Conservation (phyloP, 2,797 vertebrate species). For the Tauraco hartlaubi region DNA sequence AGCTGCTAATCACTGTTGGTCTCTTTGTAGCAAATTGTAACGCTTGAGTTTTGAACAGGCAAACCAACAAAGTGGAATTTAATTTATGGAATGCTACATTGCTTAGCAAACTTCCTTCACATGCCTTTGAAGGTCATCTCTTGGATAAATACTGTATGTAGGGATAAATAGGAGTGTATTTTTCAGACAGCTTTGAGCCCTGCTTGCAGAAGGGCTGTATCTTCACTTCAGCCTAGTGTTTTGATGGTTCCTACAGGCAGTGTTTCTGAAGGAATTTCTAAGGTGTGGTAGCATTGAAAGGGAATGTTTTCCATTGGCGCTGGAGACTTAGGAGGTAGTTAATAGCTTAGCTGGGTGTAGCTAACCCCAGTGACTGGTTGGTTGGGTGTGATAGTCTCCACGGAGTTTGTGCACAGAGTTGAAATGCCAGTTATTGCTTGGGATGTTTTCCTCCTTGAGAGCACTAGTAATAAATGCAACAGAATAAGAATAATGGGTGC, state of each 20-base stretch:
- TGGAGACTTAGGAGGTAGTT: not conserved
- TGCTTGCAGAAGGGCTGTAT: not conserved
- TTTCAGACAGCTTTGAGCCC: not conserved
- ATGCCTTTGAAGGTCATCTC: not conserved
- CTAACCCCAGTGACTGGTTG: not conserved
- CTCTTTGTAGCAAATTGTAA: not conserved
- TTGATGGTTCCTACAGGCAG: not conserved
- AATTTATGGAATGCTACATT: not conserved
- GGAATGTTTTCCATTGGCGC: rapidly evolving
- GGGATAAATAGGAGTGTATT: not conserved
- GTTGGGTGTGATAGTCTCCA: not conserved
- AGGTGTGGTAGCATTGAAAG: not conserved
- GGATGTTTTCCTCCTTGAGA: not conserved
- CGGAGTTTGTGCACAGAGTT: not conserved
- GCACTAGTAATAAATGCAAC: not conserved
- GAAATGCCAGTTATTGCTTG: not conserved
- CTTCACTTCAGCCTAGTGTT: not conserved
- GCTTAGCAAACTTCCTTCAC: not conserved
- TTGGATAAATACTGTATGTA: not conserved
- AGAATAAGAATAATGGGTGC: not conserved
- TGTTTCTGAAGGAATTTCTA: not conserved
- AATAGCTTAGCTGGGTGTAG: not conserved
- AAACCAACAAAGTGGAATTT: not conserved
- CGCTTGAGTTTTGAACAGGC: not conserved
- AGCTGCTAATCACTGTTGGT: not conserved